A percentile compares a stretch with the other conserved stretches of the same genome.
phyloP scores from a whole-genome alignment of 2,113 vertebrate species.

The human (Homo sapiens) region DNA sequence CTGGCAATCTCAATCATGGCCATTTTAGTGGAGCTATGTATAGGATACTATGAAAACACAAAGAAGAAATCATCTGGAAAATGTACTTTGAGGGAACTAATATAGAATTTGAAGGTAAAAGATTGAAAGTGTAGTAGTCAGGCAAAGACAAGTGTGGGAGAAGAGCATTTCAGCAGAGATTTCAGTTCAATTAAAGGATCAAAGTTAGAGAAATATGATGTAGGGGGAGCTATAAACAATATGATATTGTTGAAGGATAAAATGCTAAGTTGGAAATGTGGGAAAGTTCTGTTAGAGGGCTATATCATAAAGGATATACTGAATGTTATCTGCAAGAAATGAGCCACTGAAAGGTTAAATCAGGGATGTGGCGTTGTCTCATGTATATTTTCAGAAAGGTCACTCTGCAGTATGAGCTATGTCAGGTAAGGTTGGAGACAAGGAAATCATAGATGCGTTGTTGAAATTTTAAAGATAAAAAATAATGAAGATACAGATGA shows the following conservation, averaged over 20 bases:
- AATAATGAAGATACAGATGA: background rate
- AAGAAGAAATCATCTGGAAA: background rate
- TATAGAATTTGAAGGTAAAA: background rate
- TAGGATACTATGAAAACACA: background rate
- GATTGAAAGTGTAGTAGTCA: background rate
- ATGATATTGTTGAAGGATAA: background rate
- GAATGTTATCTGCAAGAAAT: background rate
- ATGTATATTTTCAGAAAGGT: background rate
- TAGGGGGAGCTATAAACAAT: background rate
- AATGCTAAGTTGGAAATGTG: background rate
- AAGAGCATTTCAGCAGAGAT: background rate
- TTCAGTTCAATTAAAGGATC: background rate
- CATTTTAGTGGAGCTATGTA: background rate
- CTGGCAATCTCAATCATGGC: background rate
- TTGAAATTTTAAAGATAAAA: background rate
- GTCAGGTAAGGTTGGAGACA: background rate
- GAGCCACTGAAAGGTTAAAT: background rate
- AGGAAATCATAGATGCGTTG: background rate
- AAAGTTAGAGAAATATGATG: background rate
- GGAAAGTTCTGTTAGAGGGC: background rate
- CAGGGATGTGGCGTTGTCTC: background rate
- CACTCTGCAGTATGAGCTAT: background rate
- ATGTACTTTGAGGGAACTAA: background rate
- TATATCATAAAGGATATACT: background rate
- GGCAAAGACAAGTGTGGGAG: background rate